Conservation (phyloP, 2,797 vertebrate species). For the Helarctos malayanus region DNA sequence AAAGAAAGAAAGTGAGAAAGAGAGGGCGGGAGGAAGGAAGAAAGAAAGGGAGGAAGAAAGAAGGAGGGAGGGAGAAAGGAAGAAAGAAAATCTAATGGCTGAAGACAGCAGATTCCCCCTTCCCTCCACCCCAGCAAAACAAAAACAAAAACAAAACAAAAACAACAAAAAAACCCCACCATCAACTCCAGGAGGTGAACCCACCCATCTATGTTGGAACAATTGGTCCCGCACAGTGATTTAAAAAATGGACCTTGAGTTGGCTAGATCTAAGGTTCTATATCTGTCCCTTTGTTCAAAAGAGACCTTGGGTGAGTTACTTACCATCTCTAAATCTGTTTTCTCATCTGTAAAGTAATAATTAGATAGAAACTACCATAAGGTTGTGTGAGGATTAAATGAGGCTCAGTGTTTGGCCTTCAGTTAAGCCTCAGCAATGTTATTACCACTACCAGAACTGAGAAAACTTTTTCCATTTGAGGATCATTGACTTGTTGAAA, state of each 20-base stretch:
- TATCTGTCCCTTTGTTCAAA: not conserved
- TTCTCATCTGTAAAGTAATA: not conserved
- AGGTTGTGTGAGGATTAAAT: slow-evolving; percentile 16
- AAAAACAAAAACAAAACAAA: not conserved
- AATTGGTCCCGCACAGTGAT: not conserved
- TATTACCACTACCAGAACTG: not conserved
- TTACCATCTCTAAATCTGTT: not conserved
- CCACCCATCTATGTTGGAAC: not conserved
- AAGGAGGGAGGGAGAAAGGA: no score
- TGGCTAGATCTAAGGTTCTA: not conserved
- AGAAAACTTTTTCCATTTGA: not conserved
- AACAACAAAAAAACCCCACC: not conserved
- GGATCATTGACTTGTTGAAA: not conserved
- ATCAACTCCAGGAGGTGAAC: not conserved
- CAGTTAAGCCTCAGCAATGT: slow-evolving; percentile 30
- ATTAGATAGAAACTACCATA: not conserved
- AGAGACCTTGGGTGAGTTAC: not conserved
- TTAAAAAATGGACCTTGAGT: not conserved
- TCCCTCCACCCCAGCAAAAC: no score
- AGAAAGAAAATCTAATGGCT: not conserved
- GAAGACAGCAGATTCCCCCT: not conserved
- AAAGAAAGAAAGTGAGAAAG: no score
- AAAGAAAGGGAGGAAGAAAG: no score
- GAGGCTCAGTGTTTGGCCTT: not conserved
- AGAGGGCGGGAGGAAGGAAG: no score